These are phyloP conservation scores for Petrocephalus schoutedeni DNA, from an alignment of 2,797 vertebrate species.

Conservation along the genomic window DNA sequence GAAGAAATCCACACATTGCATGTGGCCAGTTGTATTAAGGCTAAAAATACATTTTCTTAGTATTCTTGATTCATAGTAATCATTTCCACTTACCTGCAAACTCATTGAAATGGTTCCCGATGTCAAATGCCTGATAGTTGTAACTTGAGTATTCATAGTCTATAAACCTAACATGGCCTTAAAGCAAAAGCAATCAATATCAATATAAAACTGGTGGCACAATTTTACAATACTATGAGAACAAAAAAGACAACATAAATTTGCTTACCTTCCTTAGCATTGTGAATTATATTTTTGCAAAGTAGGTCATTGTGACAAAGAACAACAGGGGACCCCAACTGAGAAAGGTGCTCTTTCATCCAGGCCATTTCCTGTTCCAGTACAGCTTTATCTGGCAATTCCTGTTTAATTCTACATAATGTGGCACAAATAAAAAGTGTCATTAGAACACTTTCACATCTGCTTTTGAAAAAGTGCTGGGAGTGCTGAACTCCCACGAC, in stretches of 20 bases:
- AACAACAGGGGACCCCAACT: slow-evolving; percentile 83
- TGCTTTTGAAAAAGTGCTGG: background rate
- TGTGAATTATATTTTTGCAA: slow-evolving; percentile 96
- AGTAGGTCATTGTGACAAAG: slow-evolving; percentile 96
- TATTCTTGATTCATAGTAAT: background rate
- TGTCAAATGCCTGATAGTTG: slow-evolving; percentile 97
- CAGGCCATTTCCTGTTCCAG: slow-evolving; percentile 83
- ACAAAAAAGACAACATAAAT: background rate
- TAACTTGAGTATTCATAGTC: slow-evolving; percentile 96
- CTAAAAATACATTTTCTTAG: background rate
- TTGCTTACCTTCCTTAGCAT: slow-evolving; percentile 70
- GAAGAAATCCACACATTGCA: background rate
- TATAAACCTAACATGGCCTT: slow-evolving; percentile 84
- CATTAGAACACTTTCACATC: background rate
- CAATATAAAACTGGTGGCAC: background rate
- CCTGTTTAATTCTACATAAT: slow-evolving; percentile 70
- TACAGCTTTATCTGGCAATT: slow-evolving; percentile 76
- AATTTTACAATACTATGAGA: background rate
- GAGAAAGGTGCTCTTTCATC: slow-evolving; percentile 88
- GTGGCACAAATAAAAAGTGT: background rate
- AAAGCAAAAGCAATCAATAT: background rate
- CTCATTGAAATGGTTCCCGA: slow-evolving; percentile 97
- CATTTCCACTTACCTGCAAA: slow-evolving; percentile 81
- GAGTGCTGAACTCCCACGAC: background rate
- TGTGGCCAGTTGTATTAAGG: background rate